A percentile compares a stretch with the other conserved stretches of the same genome.
Conservation (phyloP, 1,140 invertebrate genomes). For the Panagrolaimus sp. region DNA sequence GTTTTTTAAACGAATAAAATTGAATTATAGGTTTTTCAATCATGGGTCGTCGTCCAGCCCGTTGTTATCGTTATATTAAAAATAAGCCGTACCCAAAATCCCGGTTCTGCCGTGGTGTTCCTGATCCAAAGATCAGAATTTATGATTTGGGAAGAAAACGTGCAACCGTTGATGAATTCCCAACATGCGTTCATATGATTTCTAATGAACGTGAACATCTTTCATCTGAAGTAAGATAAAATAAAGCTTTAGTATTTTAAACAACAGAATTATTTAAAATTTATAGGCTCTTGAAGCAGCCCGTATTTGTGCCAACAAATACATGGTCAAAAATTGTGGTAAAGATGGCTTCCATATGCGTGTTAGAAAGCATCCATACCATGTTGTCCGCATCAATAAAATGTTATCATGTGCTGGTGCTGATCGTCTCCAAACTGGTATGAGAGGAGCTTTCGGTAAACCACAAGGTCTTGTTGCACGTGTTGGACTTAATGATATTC, state of each 20-base stretch:
- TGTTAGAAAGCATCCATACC: constrained; percentile 96
- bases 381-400: constrained; percentile 98
- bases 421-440: constrained; percentile 99
- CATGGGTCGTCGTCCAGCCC: constrained; percentile 68
- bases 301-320: constrained; percentile 95
- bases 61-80: constrained; percentile 94
- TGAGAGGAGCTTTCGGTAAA: constrained; percentile 98
- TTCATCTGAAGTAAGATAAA: constrained; percentile 75
- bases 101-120: constrained; percentile 97
- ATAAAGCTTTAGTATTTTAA: neutral
- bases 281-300: constrained; percentile 80
- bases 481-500: constrained; percentile 92
- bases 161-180: constrained; percentile 92
- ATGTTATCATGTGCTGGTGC: constrained; percentile 99
- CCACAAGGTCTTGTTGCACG: constrained; percentile 93
- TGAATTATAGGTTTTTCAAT: too few species aligned
- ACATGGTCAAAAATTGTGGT: constrained; percentile 70
- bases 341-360: constrained; percentile 99
- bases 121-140: constrained; percentile 97
- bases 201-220: constrained; percentile 99
- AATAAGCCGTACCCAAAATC: constrained; percentile 99
- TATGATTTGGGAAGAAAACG: constrained; percentile 98
- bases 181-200: constrained; percentile 89
- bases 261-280: neutral
- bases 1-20: too few species aligned